Percentiles rank a stretch among this genome's conserved stretches.
Conservation (phyloP, 2,113 vertebrate species). For the Herpetotheres cachinnans region DNA sequence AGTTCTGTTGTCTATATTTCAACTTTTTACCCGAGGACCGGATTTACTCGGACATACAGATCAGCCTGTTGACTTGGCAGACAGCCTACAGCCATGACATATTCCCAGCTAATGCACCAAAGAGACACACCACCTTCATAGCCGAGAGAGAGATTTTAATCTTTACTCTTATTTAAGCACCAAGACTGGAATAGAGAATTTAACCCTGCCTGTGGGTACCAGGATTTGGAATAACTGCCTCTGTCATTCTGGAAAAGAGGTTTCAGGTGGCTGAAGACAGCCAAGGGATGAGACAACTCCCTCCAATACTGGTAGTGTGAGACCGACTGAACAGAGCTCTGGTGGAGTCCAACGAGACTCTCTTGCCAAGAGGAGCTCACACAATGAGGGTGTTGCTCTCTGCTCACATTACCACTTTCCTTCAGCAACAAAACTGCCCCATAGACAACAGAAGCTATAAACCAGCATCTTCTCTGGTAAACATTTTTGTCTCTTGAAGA, state of each 20-base stretch:
- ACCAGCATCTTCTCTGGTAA: neutral
- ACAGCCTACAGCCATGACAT: neutral
- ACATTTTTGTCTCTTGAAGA: neutral
- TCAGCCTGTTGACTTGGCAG: neutral
- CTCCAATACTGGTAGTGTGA: neutral
- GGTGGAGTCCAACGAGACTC: neutral
- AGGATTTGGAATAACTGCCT: neutral
- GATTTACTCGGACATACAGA: neutral
- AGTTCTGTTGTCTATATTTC: neutral
- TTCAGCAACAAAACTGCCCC: neutral
- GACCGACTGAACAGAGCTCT: neutral
- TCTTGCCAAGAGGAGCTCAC: neutral
- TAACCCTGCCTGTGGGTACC: neutral
- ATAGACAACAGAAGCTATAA: neutral
- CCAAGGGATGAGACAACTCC: neutral
- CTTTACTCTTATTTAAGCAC: neutral
- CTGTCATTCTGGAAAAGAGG: neutral
- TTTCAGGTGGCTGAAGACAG: neutral
- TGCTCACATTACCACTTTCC: neutral
- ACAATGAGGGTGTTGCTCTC: neutral
- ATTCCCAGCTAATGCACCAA: neutral
- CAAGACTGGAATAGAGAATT: neutral
- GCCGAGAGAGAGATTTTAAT: neutral
- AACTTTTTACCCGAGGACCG: neutral
- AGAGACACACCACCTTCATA: neutral